Conservation (phyloP, 2,797 vertebrate species). For the Phoxinus dragarum region DNA sequence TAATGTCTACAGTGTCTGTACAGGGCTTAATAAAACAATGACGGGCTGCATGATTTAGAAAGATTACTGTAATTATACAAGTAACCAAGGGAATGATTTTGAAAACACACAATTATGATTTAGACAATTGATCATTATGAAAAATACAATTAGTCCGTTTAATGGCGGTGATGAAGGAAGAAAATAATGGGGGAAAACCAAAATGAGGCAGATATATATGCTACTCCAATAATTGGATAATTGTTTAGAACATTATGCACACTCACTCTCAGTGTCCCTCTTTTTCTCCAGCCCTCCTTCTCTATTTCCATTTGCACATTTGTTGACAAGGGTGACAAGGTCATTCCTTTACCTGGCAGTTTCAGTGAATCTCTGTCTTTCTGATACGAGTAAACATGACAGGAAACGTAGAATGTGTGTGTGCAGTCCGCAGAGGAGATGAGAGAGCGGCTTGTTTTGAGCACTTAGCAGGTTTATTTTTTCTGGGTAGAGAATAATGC, state of each 20-base stretch:
- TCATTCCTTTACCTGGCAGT: slow-evolving; percentile 7
- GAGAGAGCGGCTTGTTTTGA: background rate
- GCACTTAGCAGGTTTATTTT: slow-evolving; percentile 3
- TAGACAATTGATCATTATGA: slow-evolving; percentile 36
- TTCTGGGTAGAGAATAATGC: background rate
- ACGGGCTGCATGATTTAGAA: slow-evolving; percentile 44
- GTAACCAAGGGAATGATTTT: slow-evolving; percentile 38
- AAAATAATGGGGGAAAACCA: background rate
- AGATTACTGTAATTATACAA: slow-evolving; percentile 44
- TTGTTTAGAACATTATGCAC: slow-evolving; percentile 21
- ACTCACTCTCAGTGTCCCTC: background rate
- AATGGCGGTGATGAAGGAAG: background rate
- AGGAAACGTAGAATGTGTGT: background rate
- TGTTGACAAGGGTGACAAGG: slow-evolving; percentile 12
- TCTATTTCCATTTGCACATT: slow-evolving; percentile 30
- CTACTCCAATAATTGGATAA: slow-evolving; percentile 6
- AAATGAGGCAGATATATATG: slow-evolving; percentile 12
- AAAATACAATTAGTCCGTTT: slow-evolving; percentile 23
- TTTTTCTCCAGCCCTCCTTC: slow-evolving; percentile 3
- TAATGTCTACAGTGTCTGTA: slow-evolving; percentile 36
- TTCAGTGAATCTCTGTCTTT: slow-evolving; percentile 23
- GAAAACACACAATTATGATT: slow-evolving; percentile 43
- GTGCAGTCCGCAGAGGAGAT: slow-evolving; percentile 14
- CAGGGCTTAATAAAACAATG: slow-evolving; percentile 39
- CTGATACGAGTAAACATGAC: slow-evolving; percentile 33